phyloP scores from a whole-genome alignment of 2,113 vertebrate species.

The Nansenia antarctica region DNA sequence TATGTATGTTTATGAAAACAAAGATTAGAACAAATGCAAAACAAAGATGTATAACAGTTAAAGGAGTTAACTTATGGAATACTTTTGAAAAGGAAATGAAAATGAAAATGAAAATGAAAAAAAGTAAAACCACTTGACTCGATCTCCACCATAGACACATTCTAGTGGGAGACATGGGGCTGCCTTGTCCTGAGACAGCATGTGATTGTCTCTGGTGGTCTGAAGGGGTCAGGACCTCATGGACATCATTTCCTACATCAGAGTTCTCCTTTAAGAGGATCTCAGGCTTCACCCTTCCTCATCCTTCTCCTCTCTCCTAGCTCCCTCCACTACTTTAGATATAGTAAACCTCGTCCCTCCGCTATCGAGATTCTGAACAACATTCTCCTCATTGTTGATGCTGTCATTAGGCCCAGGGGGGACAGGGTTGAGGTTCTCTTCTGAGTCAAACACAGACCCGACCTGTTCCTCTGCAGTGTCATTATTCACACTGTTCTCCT shows the following conservation, averaged over 20 bases:
- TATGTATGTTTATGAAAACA: too few relatives aligned
- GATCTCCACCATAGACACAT: too few relatives aligned
- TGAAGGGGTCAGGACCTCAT: neutral
- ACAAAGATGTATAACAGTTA: too few relatives aligned
- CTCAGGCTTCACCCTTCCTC: slow-evolving; percentile 45
- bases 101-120: too few relatives aligned
- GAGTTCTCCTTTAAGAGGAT: neutral
- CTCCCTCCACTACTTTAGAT: slow-evolving; percentile 47
- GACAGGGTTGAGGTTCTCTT: slow-evolving; percentile 52
- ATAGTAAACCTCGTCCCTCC: slow-evolving; percentile 53
- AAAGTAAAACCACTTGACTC: too few relatives aligned
- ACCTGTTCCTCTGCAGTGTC: slow-evolving; percentile 69
- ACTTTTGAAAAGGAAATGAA: too few relatives aligned
- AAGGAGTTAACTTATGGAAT: too few relatives aligned
- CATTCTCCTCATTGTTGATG: slow-evolving; percentile 20
- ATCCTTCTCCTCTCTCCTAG: slow-evolving; percentile 15
- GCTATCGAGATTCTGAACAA: slow-evolving; percentile 17
- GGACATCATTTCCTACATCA: neutral
- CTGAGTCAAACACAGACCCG: slow-evolving; percentile 67
- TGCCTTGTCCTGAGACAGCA: too few relatives aligned
- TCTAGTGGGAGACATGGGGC: too few relatives aligned
- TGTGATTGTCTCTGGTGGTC: neutral
- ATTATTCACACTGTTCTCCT: slow-evolving; percentile 71
- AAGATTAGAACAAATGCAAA: too few relatives aligned
- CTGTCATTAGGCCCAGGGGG: slow-evolving; percentile 19